phyloP scores from a whole-genome alignment of 1,140 invertebrate species.

The Zophobas atratus region DNA sequence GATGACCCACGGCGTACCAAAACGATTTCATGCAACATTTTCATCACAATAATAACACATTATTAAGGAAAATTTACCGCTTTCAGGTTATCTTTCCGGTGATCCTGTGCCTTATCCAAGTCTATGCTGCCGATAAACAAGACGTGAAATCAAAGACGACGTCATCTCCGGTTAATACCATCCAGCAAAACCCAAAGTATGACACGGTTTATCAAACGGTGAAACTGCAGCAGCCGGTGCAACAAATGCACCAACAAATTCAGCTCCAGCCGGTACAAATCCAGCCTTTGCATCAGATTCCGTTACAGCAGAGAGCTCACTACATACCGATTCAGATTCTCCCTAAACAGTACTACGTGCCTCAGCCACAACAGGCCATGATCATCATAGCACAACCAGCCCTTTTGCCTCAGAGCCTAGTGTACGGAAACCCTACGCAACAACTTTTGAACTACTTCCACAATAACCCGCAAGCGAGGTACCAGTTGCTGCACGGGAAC shows the following conservation, averaged over 20 bases:
- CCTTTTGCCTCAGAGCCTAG: conserved; percentile 50
- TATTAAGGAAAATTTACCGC: conserved; percentile 7
- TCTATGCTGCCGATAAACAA: conserved; percentile 17
- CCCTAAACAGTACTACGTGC: conserved; percentile 48
- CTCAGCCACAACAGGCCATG: conserved; percentile 54
- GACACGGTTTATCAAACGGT: conserved; percentile 11
- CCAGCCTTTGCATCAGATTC: conserved; percentile 32
- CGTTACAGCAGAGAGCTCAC: conserved; percentile 40
- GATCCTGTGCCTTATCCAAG: conserved; percentile 26
- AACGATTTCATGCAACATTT: conserved; percentile 6
- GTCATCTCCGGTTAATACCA: neutral
- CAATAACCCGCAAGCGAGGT: conserved; percentile 55
- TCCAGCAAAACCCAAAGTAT: conserved; percentile 29
- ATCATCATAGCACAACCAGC: conserved; percentile 60
- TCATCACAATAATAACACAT: neutral
- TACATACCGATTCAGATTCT: conserved; percentile 50
- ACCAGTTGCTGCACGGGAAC: conserved; percentile 55
- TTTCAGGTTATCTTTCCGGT: conserved; percentile 27
- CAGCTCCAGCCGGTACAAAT: conserved; percentile 25
- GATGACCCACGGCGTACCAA: neutral
- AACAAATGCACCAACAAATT: conserved; percentile 27
- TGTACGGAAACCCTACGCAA: conserved; percentile 52
- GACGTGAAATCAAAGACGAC: conserved; percentile 26
- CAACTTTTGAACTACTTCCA: conserved; percentile 60
- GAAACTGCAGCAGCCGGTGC: conserved; percentile 35